phyloP scores from a whole-genome alignment of 2,113 vertebrate species.

The Myiopsitta monachus region DNA sequence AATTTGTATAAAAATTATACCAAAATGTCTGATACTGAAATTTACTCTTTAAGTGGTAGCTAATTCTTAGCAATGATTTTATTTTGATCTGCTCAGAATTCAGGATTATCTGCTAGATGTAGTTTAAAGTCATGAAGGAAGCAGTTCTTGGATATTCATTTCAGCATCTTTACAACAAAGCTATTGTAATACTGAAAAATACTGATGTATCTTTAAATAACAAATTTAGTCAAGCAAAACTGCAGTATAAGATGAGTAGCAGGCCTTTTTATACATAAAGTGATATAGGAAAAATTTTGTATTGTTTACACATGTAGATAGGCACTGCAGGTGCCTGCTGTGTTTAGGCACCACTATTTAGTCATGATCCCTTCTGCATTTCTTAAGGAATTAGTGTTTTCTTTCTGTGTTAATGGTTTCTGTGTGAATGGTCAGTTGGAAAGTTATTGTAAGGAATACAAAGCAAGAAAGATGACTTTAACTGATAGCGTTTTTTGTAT shows the following conservation, averaged over 20 bases:
- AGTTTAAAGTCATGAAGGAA: background rate
- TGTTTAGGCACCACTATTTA: background rate
- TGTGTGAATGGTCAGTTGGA: background rate
- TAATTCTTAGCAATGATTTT: background rate
- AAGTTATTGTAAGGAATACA: background rate
- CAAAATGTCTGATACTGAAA: background rate
- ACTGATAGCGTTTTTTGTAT: background rate
- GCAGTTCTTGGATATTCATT: background rate
- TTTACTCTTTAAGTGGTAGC: background rate
- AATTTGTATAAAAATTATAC: background rate
- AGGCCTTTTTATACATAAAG: background rate
- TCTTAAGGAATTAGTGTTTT: background rate
- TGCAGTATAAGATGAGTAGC: background rate
- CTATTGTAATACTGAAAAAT: background rate
- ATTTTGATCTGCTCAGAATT: background rate
- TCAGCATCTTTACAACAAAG: background rate
- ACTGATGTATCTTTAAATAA: background rate
- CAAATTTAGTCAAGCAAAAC: background rate
- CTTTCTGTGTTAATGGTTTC: background rate
- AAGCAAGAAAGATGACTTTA: background rate
- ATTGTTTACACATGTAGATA: background rate
- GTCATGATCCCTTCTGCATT: background rate
- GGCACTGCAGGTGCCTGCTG: background rate
- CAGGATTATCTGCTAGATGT: background rate
- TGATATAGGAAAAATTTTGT: background rate